A percentile compares a stretch with the other conserved stretches of the same genome.
phyloP scores from a whole-genome alignment of 2,888 invertebrate genomes.

The Ferdinandea cuprea region DNA sequence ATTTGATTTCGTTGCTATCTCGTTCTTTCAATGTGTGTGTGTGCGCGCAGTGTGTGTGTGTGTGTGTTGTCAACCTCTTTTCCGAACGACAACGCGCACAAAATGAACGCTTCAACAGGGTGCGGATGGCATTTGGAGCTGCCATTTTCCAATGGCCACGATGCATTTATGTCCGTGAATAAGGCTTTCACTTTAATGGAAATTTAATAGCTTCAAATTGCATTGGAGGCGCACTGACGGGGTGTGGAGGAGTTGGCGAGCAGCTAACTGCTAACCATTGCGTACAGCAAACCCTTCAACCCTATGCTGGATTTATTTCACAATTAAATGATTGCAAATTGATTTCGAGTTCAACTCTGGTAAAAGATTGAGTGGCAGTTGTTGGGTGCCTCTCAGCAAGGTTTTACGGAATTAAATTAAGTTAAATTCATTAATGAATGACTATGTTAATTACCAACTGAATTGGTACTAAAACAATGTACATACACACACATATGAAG shows the following conservation, averaged over 20 bases:
- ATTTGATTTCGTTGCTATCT: constrained; percentile 68
- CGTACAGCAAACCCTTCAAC: background rate
- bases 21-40: constrained; percentile 19
- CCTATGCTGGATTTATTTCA: constrained; percentile 57
- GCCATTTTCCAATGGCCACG: constrained; percentile 71
- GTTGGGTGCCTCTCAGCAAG: constrained; percentile 7
- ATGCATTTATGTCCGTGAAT: constrained; percentile 72
- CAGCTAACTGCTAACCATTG: constrained; percentile 19
- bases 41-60: no score
- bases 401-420: constrained; percentile 22
- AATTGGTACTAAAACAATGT: constrained; percentile 12
- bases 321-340: constrained; percentile 68
- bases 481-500: no score
- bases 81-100: constrained; percentile 36
- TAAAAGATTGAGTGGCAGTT: constrained; percentile 38
- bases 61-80: constrained; percentile 21
- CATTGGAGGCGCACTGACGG: no score
- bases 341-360: constrained; percentile 50
- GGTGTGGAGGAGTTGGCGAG: constrained; percentile 5
- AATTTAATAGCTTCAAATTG: constrained; percentile 74
- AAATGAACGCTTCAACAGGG: constrained; percentile 62
- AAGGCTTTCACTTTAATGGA: constrained; percentile 74
- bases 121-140: constrained; percentile 69
- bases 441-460: constrained; percentile 34
- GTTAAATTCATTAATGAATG: constrained; percentile 30